Percentiles rank a stretch among this genome's conserved stretches.
phyloP scores from a whole-genome alignment of 2,888 invertebrate species.

The Coenonympha arcania region DNA sequence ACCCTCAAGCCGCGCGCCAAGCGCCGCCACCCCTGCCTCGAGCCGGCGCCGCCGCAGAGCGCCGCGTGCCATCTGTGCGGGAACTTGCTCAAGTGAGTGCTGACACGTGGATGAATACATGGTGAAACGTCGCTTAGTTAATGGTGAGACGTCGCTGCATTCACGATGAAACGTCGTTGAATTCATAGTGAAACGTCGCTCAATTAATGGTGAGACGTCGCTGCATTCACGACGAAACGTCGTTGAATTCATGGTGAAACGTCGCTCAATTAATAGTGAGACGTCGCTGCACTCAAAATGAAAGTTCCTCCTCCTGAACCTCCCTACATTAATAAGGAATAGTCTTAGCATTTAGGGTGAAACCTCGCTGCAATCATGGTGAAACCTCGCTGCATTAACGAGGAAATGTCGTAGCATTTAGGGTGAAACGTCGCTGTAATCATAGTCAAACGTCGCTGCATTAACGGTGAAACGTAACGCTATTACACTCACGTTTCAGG shows the following conservation, averaged over 20 bases:
- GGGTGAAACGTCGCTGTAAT: background rate
- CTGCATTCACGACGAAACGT: background rate
- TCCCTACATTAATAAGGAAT: background rate
- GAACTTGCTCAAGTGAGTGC: constrained; percentile 49
- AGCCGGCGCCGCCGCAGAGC: constrained; percentile 18
- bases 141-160: background rate
- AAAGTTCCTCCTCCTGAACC: too few relatives aligned
- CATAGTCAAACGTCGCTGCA: background rate
- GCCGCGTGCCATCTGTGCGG: constrained; percentile 43
- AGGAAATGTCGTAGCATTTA: background rate
- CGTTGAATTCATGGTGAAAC: background rate
- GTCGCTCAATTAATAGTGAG: background rate
- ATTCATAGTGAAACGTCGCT: background rate
- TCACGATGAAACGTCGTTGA: background rate
- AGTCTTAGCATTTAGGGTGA: background rate
- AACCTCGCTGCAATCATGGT: background rate
- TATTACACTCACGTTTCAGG: too few relatives aligned
- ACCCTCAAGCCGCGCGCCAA: constrained; percentile 29
- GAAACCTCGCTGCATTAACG: constrained; percentile 5
- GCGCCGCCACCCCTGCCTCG: constrained; percentile 33
- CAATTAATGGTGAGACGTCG: background rate
- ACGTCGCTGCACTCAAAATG: background rate
- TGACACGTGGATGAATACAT: too few relatives aligned
- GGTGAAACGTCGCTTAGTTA: too few relatives aligned
- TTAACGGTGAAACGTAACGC: background rate